phyloP scores from a whole-genome alignment of 92 coral and sea anemone species.

The Pocillopora meandrina region DNA sequence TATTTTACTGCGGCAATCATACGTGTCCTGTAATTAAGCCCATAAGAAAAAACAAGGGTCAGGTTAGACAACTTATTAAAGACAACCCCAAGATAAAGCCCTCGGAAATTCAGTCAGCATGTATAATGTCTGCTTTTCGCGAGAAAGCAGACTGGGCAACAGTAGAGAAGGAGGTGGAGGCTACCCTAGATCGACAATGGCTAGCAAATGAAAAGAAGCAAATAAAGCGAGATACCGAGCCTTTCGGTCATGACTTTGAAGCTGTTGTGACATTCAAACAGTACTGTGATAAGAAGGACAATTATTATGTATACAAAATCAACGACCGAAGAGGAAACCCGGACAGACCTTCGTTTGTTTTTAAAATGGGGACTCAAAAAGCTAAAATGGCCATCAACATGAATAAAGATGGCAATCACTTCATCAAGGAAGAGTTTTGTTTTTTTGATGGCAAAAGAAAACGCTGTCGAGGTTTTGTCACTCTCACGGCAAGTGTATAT shows the following conservation, averaged over 20 bases:
- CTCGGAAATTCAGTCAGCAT: constrained; percentile 45
- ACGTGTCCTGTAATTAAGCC: constrained; percentile 36
- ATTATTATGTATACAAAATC: constrained; percentile 46
- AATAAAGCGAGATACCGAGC: constrained; percentile 39
- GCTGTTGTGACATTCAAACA: constrained; percentile 53
- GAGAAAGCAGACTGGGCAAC: constrained; percentile 40
- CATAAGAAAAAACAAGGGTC: constrained; percentile 13
- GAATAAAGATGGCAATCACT: constrained; percentile 26
- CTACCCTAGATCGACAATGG: constrained; percentile 51
- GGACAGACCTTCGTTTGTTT: constrained; percentile 67
- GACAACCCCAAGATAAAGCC: constrained; percentile 54
- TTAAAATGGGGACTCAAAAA: constrained; percentile 55
- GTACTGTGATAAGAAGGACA: constrained; percentile 50
- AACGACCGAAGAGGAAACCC: constrained; percentile 68
- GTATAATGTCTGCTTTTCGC: constrained; percentile 39
- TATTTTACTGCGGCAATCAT: constrained; percentile 46
- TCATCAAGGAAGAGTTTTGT: constrained; percentile 58
- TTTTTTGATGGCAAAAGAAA: constrained; percentile 72
- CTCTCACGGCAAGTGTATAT: no score
- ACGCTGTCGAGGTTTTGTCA: no score
- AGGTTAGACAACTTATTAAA: constrained; percentile 14
- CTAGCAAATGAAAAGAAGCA: constrained; percentile 54
- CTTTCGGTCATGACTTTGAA: constrained; percentile 61
- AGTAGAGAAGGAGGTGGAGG: constrained; percentile 38
- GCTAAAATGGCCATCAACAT: constrained; percentile 46